Evolutionary conservation across 1,140 invertebrate genomes (phyloP).

Genomic region (Kradibia gibbosae): DNA sequence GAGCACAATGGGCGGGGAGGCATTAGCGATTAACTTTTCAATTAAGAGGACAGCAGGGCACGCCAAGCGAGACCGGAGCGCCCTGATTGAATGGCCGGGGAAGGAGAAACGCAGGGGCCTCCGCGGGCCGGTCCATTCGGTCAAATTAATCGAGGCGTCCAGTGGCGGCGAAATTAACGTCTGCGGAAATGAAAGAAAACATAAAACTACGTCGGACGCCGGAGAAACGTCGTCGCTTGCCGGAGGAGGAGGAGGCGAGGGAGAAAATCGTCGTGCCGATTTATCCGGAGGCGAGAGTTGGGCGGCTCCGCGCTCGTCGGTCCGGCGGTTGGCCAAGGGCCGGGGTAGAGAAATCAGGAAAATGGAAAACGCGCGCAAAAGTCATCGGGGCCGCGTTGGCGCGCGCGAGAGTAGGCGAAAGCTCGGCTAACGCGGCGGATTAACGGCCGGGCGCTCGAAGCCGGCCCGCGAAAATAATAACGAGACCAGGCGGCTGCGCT

Average conservation of each 20-base stretch:
- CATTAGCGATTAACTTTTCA: too few species aligned
- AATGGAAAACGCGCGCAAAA: slow-evolving; percentile 1
- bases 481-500: neutral
- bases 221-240: slow-evolving; percentile 18
- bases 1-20: too few species aligned
- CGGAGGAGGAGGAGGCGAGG: neutral
- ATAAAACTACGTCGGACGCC: neutral
- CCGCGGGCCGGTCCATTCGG: too few species aligned
- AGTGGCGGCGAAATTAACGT: slow-evolving; percentile 11
- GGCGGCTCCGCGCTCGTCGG: neutral
- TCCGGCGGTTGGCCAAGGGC: neutral
- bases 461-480: slow-evolving; percentile 43
- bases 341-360: neutral
- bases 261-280: slow-evolving; percentile 5
- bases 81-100: too few species aligned
- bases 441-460: neutral
- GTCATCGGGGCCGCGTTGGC: neutral
- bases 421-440: slow-evolving; percentile 41
- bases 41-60: too few species aligned
- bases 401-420: neutral
- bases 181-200: neutral
- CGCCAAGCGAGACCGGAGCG: too few species aligned
- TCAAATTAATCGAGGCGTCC: slow-evolving; percentile 4
- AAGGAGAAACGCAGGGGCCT: too few species aligned
- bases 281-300: too few species aligned